These are phyloP conservation scores for Ellobius talpinus DNA, from an alignment of 2,113 vertebrate genomes.

Conservation along the genomic window DNA sequence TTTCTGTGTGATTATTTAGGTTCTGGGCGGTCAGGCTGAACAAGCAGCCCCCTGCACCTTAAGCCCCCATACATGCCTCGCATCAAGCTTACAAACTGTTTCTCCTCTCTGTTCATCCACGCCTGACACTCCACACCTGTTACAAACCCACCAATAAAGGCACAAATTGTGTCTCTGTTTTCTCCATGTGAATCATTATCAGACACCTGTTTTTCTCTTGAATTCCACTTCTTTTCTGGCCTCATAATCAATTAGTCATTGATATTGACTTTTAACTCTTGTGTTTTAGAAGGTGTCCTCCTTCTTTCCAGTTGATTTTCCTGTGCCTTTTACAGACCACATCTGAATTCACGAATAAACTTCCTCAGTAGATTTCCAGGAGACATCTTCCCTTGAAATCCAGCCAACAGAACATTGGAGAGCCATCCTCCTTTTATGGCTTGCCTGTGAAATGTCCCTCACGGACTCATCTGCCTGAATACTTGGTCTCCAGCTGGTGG, in stretches of 20 bases:
- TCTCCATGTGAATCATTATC: neutral
- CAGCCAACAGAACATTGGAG: neutral
- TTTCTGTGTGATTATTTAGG: too few species aligned
- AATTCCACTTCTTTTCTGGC: neutral
- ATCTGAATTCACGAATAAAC: neutral
- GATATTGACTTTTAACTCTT: neutral
- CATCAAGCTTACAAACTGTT: neutral
- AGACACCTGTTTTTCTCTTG: neutral
- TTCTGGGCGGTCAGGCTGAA: fast-evolving
- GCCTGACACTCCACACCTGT: neutral
- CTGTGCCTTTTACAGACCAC: neutral
- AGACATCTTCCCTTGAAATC: neutral
- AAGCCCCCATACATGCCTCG: neutral
- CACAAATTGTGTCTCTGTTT: neutral
- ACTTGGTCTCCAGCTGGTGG: neutral
- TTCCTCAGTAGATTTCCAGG: neutral
- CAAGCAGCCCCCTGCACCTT: too few species aligned
- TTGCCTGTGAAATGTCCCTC: neutral
- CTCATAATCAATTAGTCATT: neutral
- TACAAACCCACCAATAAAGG: neutral
- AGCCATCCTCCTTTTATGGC: neutral
- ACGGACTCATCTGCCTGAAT: neutral
- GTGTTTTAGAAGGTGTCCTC: neutral
- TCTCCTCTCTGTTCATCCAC: neutral
- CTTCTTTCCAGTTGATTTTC: neutral